phyloP scores from a whole-genome alignment of 2,888 invertebrate species.

The Drosophila mimetica region DNA sequence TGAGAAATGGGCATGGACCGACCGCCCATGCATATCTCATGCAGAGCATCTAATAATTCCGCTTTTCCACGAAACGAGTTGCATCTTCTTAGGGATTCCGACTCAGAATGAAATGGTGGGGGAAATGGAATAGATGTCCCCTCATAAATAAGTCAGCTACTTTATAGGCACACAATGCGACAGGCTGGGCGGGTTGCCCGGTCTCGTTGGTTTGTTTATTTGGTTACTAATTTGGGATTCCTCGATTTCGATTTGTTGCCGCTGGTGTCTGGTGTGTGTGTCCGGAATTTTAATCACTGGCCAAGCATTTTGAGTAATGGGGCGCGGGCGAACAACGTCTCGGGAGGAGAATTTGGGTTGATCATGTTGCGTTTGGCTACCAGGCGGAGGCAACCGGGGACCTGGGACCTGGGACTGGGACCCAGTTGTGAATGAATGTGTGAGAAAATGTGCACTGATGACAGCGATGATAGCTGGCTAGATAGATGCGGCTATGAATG shows the following conservation, averaged over 20 bases:
- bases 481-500: slow-evolving; percentile 35
- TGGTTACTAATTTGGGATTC: slow-evolving; percentile 80
- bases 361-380: slow-evolving; percentile 21
- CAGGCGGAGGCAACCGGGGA: background rate
- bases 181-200: slow-evolving; percentile 50
- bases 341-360: slow-evolving; percentile 49
- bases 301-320: slow-evolving; percentile 74
- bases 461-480: slow-evolving; percentile 53
- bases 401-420: background rate
- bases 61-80: slow-evolving; percentile 73
- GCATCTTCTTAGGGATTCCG: slow-evolving; percentile 45
- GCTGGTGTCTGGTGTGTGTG: slow-evolving; percentile 47
- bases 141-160: slow-evolving; percentile 78
- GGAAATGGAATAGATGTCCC: slow-evolving; percentile 42
- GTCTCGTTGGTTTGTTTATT: slow-evolving; percentile 73
- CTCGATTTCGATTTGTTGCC: slow-evolving; percentile 39
- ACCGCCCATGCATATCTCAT: slow-evolving; percentile 66
- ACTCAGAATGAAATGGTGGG: background rate
- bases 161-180: slow-evolving; percentile 48
- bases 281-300: slow-evolving; percentile 76
- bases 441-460: slow-evolving; percentile 65
- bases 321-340: slow-evolving; percentile 56
- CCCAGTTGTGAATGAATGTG: slow-evolving; percentile 71
- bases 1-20: slow-evolving; percentile 53
- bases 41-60: slow-evolving; percentile 72